Conservation (phyloP, 2,888 invertebrate species). For the Scaptomyza polygonia region DNA sequence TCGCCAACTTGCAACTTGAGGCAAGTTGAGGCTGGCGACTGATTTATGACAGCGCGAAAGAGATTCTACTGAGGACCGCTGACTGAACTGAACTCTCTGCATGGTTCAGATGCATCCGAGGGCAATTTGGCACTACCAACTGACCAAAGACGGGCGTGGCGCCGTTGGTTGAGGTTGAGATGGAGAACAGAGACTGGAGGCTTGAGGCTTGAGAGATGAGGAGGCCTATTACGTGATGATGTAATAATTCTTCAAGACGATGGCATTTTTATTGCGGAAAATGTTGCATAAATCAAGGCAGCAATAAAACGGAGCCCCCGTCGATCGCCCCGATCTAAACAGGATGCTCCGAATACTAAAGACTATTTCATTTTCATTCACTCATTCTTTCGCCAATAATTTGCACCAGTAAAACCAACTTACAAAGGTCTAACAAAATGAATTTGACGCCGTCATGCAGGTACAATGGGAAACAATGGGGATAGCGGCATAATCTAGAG, state of each 20-base stretch:
- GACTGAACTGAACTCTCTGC: conserved; percentile 22
- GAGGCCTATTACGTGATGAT: conserved; percentile 75
- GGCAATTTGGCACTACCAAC: conserved; percentile 62
- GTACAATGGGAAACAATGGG: conserved; percentile 38
- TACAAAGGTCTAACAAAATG: conserved; percentile 37
- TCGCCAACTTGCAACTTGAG: conserved; percentile 30
- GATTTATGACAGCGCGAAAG: conserved; percentile 74
- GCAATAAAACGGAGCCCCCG: conserved; percentile 71
- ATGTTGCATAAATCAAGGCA: conserved; percentile 79
- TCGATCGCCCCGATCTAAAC: conserved; percentile 53
- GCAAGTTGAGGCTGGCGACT: conserved; percentile 66
- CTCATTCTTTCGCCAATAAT: conserved; percentile 46
- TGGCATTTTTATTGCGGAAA: conserved; percentile 78
- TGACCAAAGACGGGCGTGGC: conserved; percentile 65
- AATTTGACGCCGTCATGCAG: conserved; percentile 62
- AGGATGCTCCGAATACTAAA: conserved; percentile 56
- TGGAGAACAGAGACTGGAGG: conserved; percentile 2
- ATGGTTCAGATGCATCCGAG: conserved; percentile 38
- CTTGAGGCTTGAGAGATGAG: conserved; percentile 38
- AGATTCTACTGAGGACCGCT: conserved; percentile 49
- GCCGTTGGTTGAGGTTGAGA: conserved; percentile 37
- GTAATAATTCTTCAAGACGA: conserved; percentile 75
- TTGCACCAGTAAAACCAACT: conserved; percentile 58
- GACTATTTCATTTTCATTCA: conserved; percentile 60
- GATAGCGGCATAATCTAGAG: conserved; percentile 60